Base-by-base conservation (phyloP, 2,888 invertebrate genomes). In the Phyllotreta striolata region DNA sequence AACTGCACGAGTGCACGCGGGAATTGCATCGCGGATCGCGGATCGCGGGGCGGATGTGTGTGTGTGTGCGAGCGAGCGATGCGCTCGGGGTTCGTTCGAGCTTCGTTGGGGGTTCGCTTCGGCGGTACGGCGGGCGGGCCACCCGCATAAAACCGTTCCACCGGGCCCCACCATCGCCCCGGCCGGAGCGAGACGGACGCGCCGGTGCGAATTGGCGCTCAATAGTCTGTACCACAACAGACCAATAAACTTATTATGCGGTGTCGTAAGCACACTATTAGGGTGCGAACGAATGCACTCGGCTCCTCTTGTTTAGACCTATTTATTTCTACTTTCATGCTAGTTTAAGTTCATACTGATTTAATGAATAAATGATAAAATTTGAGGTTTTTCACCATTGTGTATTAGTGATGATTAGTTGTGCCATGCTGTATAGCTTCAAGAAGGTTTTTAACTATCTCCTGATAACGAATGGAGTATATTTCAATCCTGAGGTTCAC, bases 201-300 rank as follows among this genome's bases (percentile, higher is more conserved):
- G 46, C 44, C 46, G 51, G n/a, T 55, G 49, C 57, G 56, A 47
- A 67, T 60, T 56, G 64, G 67, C 67, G 64, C 63, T 64, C 47
- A 47, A 55, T 14, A 63, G 61, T 62, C 64, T 67, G 63, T 52
- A 65, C 60, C 64, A 64, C 56, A 60, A 55, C 62, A 66, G 56
- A 67, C 67, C 60, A 63, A 65, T 67, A 67, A 67, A 67, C 64
- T 61, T 55, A 61, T 55, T 61, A 64, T 58, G 58, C 58, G 51
- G 57, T 51, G 57, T 49, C 41, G 44, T 24, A 24, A 24, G 63
- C 58, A 64, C 55, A 61, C 61, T 46, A 51, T 47, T n/a, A 6
- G 35, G 39, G 44, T 12, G 39, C 10, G 46, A 38, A 60, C 46
- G 54, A 61, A 13, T 61, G 61, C 51, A 59, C 59, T 7, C 10